phyloP scores from a whole-genome alignment of 2,113 vertebrate species.

The Trematomus loennbergii region DNA sequence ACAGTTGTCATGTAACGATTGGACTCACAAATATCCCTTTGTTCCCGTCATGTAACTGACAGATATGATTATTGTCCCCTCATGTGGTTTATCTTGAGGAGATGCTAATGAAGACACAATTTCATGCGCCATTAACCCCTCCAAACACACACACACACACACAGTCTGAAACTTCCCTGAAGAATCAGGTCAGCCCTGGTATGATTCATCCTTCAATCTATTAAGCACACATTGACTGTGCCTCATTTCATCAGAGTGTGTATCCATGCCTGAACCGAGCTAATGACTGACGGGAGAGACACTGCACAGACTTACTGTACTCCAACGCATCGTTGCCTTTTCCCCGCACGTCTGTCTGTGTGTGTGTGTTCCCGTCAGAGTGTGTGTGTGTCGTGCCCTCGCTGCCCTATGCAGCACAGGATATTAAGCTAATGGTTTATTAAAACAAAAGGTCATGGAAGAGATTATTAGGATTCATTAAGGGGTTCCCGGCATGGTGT shows the following conservation, averaged over 20 bases:
- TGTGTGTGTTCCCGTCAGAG: slow-evolving; percentile 28
- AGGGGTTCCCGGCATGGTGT: slow-evolving; percentile 39
- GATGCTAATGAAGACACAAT: slow-evolving; percentile 71
- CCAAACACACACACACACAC: not conserved
- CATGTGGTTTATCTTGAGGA: slow-evolving; percentile 57
- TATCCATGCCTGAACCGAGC: slow-evolving; percentile 62
- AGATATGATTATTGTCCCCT: slow-evolving; percentile 64
- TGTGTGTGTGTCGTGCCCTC: slow-evolving; percentile 42
- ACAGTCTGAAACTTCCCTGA: slow-evolving; percentile 46
- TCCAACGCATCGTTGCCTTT: slow-evolving; percentile 19
- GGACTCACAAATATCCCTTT: slow-evolving; percentile 14
- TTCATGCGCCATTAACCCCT: slow-evolving; percentile 70
- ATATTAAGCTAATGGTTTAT: slow-evolving; percentile 74
- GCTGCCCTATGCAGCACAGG: slow-evolving; percentile 45
- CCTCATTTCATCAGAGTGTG: slow-evolving; percentile 62
- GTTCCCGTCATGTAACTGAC: slow-evolving; percentile 57
- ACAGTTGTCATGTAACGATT: slow-evolving; percentile 7
- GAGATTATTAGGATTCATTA: slow-evolving; percentile 54
- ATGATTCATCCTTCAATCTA: slow-evolving; percentile 61
- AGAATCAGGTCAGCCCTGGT: slow-evolving; percentile 57
- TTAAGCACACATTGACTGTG: slow-evolving; percentile 40
- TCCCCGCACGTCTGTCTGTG: slow-evolving; percentile 13
- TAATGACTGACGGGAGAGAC: slow-evolving; percentile 68
- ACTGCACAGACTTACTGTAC: slow-evolving; percentile 61
- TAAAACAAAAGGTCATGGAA: slow-evolving; percentile 57